Percentiles rank a stretch among this genome's conserved stretches.
Conservation (phyloP, 1,140 invertebrate species). For the Stenopsyche tienmushanensis region DNA sequence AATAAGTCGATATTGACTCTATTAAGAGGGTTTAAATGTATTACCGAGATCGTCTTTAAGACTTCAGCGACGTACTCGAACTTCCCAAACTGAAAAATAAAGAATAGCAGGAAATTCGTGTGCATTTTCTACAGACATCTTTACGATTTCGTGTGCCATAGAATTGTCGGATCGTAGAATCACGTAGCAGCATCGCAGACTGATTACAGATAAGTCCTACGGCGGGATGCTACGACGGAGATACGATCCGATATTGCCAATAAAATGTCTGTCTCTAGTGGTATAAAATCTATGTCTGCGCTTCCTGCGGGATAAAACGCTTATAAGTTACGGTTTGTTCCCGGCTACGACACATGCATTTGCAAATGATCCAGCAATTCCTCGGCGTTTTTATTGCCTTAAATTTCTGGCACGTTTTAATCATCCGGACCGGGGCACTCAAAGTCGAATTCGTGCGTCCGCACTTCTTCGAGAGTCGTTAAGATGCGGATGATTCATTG, state of each 20-base stretch:
- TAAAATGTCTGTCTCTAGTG: conserved; percentile 37
- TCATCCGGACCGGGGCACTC: too few species aligned
- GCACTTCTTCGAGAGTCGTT: too few species aligned
- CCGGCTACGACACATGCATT: conserved; percentile 11
- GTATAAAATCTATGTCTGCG: conserved; percentile 12
- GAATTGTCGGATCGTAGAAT: conserved; percentile 24
- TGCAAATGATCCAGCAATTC: conserved; percentile 11
- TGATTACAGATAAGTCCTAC: conserved; percentile 40
- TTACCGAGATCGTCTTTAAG: neutral
- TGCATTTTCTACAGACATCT: neutral
- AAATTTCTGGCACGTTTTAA: neutral
- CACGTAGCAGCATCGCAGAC: conserved; percentile 35
- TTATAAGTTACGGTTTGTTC: conserved; percentile 23
- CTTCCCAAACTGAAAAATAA: too few species aligned
- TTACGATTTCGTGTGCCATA: neutral
- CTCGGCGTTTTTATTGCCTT: conserved; percentile 15
- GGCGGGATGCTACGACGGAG: conserved; percentile 31
- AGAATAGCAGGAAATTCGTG: neutral
- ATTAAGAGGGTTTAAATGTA: neutral
- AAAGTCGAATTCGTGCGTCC: too few species aligned
- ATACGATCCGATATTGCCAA: conserved; percentile 40
- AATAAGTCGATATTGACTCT: neutral
- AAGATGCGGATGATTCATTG: too few species aligned
- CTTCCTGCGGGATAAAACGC: conserved; percentile 25
- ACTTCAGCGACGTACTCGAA: too few species aligned